Evolutionary conservation across 2,888 invertebrate genomes (phyloP).

Genomic region (Papilio demoleus): DNA sequence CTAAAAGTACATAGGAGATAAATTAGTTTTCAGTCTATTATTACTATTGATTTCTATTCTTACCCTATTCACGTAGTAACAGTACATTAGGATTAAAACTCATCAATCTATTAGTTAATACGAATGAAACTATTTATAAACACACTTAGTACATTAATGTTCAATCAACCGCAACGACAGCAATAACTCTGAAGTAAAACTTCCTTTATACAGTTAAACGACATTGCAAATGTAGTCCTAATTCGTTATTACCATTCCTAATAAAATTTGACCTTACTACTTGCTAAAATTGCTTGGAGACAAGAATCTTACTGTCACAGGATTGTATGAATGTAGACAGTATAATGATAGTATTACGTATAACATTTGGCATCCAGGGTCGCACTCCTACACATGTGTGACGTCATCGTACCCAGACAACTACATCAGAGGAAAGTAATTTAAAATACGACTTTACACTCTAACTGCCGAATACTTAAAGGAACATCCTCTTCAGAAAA

Average conservation of each 20-base stretch:
- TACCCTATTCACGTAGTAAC: no score
- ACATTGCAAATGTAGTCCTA: slow-evolving; percentile 37
- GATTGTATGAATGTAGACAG: slow-evolving; percentile 53
- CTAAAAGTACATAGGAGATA: no score
- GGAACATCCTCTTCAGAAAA: no score
- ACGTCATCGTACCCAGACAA: slow-evolving; percentile 35
- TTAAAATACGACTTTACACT: no score
- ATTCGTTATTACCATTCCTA: slow-evolving; percentile 49
- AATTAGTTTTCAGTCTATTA: neutral
- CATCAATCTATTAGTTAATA: no score
- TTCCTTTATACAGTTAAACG: slow-evolving; percentile 41
- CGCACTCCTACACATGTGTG: slow-evolving; percentile 60
- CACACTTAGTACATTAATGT: neutral
- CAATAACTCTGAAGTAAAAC: slow-evolving; percentile 40
- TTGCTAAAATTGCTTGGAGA: slow-evolving; percentile 68
- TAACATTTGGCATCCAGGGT: slow-evolving; percentile 64
- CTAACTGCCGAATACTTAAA: no score
- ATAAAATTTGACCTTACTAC: slow-evolving; percentile 69
- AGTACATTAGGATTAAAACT: no score
- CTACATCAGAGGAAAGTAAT: neutral
- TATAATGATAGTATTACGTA: slow-evolving; percentile 61
- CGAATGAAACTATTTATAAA: no score
- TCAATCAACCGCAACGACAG: slow-evolving; percentile 15
- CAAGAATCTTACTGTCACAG: slow-evolving; percentile 54
- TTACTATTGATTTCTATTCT: neutral